Percentiles rank a stretch among this genome's conserved stretches.
phyloP scores from a whole-genome alignment of 2,888 invertebrate genomes.

The Sphinx pinastri region DNA sequence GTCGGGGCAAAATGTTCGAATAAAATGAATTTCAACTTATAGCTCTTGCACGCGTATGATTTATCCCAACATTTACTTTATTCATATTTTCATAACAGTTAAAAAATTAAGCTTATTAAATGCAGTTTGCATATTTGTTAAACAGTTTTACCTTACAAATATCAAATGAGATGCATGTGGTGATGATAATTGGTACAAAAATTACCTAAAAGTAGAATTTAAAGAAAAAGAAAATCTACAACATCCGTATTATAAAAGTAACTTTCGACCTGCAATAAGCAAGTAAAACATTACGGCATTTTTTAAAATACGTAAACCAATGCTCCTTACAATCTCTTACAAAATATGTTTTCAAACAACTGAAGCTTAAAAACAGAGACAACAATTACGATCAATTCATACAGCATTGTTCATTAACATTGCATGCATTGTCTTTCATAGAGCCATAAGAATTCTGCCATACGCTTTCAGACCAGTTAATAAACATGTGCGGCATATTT shows the following conservation, averaged over 20 bases:
- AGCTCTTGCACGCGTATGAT: slow-evolving; percentile 28
- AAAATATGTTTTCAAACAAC: background rate
- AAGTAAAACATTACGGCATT: too few species aligned
- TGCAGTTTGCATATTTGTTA: background rate
- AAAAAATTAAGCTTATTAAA: background rate
- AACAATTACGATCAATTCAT: slow-evolving; percentile 11
- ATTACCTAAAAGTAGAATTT: too few species aligned
- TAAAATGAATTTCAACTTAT: slow-evolving; percentile 32
- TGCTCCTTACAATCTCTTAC: background rate
- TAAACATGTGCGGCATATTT: slow-evolving; percentile 36
- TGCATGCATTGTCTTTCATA: slow-evolving; percentile 31
- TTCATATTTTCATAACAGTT: background rate
- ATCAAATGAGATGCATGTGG: background rate
- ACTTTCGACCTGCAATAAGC: too few species aligned
- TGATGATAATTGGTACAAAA: too few species aligned
- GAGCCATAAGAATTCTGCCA: slow-evolving; percentile 6
- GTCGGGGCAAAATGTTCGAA: slow-evolving; percentile 49
- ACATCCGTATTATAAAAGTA: too few species aligned
- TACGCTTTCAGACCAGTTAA: slow-evolving; percentile 20
- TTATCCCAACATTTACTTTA: slow-evolving; percentile 5
- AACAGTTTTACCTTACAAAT: background rate
- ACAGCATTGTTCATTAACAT: slow-evolving; percentile 11
- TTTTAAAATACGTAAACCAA: too few species aligned
- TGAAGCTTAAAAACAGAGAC: slow-evolving; percentile 3
- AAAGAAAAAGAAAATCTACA: too few species aligned